Conservation (phyloP, 2,113 vertebrate genomes). For the Corydoras maculifer region DNA sequence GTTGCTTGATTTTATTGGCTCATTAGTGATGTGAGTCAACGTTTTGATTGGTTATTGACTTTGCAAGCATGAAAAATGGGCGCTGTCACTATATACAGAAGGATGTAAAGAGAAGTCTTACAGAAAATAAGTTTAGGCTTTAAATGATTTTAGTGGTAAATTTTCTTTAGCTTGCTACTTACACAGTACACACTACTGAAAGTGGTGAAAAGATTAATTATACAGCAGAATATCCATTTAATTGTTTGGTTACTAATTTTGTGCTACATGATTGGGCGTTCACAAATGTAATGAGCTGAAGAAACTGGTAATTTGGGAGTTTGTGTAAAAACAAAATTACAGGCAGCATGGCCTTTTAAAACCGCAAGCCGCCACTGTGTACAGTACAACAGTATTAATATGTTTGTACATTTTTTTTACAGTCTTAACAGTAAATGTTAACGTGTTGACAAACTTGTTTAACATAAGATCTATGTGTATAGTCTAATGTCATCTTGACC, state of each 20-base stretch:
- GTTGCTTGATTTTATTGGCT: constrained; percentile 11
- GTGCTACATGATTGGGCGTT: background rate
- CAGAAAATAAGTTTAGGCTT: background rate
- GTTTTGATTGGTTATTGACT: constrained; percentile 23
- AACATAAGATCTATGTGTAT: no score
- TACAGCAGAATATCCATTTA: background rate
- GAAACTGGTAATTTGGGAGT: background rate
- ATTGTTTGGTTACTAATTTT: background rate
- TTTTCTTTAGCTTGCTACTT: background rate
- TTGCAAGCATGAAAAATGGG: constrained; percentile 7
- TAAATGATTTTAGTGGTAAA: background rate
- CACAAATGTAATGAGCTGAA: background rate
- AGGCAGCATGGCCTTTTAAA: no score
- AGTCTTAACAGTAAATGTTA: no score
- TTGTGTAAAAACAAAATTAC: background rate
- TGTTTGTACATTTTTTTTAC: no score
- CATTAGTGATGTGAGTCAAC: constrained; percentile 11
- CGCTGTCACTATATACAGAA: constrained; percentile 4
- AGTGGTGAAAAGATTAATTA: background rate
- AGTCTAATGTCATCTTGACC: no score
- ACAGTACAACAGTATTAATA: no score
- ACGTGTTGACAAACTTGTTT: no score
- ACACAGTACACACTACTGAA: no score
- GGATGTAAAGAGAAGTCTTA: background rate
- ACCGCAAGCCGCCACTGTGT: no score